Evolutionary conservation across 2,797 vertebrate genomes (phyloP).

Genomic region (Melanotaenia parkinsoni): DNA sequence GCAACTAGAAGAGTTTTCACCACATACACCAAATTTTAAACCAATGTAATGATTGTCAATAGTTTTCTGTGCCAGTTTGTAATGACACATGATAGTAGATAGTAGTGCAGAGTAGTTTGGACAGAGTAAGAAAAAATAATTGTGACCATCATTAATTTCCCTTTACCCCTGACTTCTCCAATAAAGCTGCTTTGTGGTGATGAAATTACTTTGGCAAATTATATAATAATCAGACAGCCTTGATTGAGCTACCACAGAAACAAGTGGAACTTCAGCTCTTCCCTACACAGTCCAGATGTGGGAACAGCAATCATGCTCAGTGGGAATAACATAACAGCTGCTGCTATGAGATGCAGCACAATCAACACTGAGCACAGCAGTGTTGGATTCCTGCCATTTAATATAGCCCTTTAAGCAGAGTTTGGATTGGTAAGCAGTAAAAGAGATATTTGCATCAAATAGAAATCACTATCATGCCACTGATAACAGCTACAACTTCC

Average conservation of each 20-base stretch:
- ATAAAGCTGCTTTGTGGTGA: background rate
- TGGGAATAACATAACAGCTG: slow-evolving; percentile 40
- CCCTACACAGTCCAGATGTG: slow-evolving; percentile 28
- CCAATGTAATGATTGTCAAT: background rate
- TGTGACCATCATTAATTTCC: too few species aligned
- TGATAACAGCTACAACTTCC: background rate
- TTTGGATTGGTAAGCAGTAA: slow-evolving; percentile 6
- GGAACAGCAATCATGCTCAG: slow-evolving; percentile 29
- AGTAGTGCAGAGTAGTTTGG: too few species aligned
- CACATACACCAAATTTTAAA: background rate
- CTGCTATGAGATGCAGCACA: slow-evolving; percentile 5
- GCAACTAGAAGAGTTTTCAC: background rate
- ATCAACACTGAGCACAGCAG: slow-evolving; percentile 5
- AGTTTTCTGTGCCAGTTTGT: too few species aligned
- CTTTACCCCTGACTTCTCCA: background rate
- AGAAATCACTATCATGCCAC: background rate
- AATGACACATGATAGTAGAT: too few species aligned
- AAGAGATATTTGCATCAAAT: slow-evolving; percentile 29
- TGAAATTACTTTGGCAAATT: background rate
- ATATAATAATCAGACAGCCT: background rate
- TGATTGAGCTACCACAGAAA: background rate
- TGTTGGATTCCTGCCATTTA: slow-evolving; percentile 21
- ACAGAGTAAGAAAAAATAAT: too few species aligned
- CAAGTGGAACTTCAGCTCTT: slow-evolving; percentile 3
- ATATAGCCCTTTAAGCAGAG: slow-evolving; percentile 19